Evolutionary conservation across 2,797 vertebrate species (phyloP), one percentile per base, ranked within the genome.

Genomic region (Coranthus polyacanthus): DNA sequence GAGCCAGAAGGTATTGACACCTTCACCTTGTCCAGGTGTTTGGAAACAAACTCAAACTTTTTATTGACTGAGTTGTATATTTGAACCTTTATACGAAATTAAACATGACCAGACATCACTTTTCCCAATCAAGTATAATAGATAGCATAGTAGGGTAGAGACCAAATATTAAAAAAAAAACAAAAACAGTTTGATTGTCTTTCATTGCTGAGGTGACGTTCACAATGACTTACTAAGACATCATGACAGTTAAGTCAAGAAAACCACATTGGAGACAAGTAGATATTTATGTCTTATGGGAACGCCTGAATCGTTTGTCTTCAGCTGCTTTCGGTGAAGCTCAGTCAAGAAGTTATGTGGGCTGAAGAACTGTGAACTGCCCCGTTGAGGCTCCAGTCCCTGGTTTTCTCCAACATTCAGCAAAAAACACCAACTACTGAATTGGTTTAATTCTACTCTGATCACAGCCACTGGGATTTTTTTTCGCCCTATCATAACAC

Each of bases 361-460:
- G 52, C 42, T 45, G 34, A 37, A 6, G 10, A n/a, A n/a, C 3
- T 32, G 21, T 24, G 32, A 63, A 32, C 22, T 60, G 37, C 7
- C 6, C 16, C 43, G 36, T 20, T 58, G 24, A 37, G 26, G 39
- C 46, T 65, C 22, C 66, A 57, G 11, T 44, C 29, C 17, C 18
- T 37, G 52, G 9, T 65, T 70, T 45, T 55, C 58, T 45, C 10
- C 34, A 32, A 43, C 21, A 52, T 63, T 37, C 32, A 37, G 21
- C 36, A 29, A 29, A 62, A 15, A 55, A 41, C 20, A n/a, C 24
- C 41, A 39, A 17, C 47, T 4, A 56, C 24, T 50, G 6, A 6
- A 17, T 60, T 5, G 37, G 29, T 43, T 67, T 66, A 32, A 57
- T 53, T 49, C 15, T 29, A 3, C 53, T 65, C 12, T 49, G 59